These are phyloP conservation scores for Baronia brevicornis DNA, from an alignment of 2,888 invertebrate genomes.

Conservation along the genomic window DNA sequence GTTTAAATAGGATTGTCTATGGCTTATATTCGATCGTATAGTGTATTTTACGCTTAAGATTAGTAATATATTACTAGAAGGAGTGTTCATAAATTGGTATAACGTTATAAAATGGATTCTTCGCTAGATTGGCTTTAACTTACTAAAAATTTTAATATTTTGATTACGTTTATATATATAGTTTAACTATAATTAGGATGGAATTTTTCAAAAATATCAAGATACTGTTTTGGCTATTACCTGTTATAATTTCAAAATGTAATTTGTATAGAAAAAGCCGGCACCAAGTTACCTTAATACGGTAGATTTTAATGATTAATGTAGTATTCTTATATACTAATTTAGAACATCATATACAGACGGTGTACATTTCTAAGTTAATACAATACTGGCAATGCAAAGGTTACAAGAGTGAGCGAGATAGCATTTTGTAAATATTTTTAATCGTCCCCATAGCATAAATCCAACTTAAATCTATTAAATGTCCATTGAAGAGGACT, in stretches of 20 bases:
- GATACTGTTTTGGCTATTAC: too few relatives aligned
- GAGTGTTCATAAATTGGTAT: slow-evolving; percentile 42
- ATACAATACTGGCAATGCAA: slow-evolving; percentile 39
- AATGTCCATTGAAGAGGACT: slow-evolving; percentile 45
- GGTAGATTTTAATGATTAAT: slow-evolving; percentile 37
- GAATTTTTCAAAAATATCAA: too few relatives aligned
- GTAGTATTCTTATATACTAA: too few relatives aligned
- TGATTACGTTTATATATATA: too few relatives aligned
- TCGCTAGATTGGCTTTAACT: slow-evolving; percentile 8
- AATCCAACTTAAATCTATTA: slow-evolving; percentile 56
- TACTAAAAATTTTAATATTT: slow-evolving; percentile 10
- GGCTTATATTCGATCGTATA: slow-evolving; percentile 38
- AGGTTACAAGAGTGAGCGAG: slow-evolving; percentile 53
- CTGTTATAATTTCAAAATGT: too few relatives aligned
- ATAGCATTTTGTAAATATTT: slow-evolving; percentile 71
- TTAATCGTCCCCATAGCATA: slow-evolving; percentile 63
- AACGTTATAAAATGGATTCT: slow-evolving; percentile 14
- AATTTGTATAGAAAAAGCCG: too few relatives aligned
- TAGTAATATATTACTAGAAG: slow-evolving; percentile 48
- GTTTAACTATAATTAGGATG: too few relatives aligned
- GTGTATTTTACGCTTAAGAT: slow-evolving; percentile 44
- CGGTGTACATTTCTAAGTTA: slow-evolving; percentile 4
- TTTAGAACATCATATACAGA: background rate
- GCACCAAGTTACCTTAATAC: too few relatives aligned
- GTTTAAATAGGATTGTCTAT: slow-evolving; percentile 35